A percentile compares a stretch with the other conserved stretches of the same genome.
These are phyloP conservation scores for Diadumene lineata DNA, from an alignment of 92 coral and sea anemone genomes.

Conservation along the genomic window DNA sequence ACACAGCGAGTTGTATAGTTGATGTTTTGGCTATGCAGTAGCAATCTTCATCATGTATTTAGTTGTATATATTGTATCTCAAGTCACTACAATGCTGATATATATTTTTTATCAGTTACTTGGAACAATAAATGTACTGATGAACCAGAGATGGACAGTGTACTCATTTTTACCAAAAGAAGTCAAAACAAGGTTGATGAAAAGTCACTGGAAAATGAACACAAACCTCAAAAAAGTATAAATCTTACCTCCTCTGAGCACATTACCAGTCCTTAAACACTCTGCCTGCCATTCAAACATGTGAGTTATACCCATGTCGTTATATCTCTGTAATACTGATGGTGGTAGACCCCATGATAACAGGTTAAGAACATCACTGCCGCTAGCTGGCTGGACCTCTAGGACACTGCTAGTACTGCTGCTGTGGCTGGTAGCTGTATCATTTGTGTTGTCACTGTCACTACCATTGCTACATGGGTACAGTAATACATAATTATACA, in stretches of 20 bases:
- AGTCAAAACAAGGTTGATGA: background rate
- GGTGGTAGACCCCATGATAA: conserved; percentile 96
- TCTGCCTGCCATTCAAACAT: conserved; percentile 99
- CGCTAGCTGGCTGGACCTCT: conserved; percentile 48
- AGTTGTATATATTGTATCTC: too few relatives aligned
- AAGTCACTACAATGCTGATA: too few relatives aligned
- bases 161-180: background rate
- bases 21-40: too few relatives aligned
- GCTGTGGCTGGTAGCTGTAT: conserved; percentile 4
- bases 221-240: background rate
- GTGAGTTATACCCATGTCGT: conserved; percentile 79
- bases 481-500: too few relatives aligned
- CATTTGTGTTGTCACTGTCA: background rate
- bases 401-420: conserved; percentile 32
- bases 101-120: too few relatives aligned
- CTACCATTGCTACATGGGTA: conserved; percentile 23
- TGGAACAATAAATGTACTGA: too few relatives aligned
- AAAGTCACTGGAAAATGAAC: background rate
- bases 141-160: too few relatives aligned
- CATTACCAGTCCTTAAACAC: conserved; percentile 93
- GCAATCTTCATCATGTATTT: too few relatives aligned
- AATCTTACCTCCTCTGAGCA: conserved; percentile 78
- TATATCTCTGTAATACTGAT: conserved; percentile 67
- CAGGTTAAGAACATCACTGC: conserved; percentile 53
- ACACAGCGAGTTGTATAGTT: too few relatives aligned